These are phyloP conservation scores for Dromaius novaehollandiae DNA, from an alignment of 2,113 vertebrate genomes.

Conservation along the genomic window DNA sequence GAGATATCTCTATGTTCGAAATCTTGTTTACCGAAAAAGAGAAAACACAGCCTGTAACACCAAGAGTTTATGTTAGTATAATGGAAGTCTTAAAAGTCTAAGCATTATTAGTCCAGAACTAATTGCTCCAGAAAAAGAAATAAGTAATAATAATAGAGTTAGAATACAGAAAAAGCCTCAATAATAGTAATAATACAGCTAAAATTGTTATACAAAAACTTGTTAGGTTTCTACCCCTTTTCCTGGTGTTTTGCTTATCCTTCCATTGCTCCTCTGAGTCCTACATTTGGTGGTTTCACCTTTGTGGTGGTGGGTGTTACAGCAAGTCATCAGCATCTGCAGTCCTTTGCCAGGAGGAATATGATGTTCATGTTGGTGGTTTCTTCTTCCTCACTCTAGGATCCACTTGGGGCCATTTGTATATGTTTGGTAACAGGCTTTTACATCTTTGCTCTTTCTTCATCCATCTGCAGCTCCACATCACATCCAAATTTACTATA, in stretches of 20 bases:
- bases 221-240: neutral
- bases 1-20: neutral
- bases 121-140: neutral
- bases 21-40: neutral
- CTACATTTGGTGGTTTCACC: neutral
- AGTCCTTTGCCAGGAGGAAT: neutral
- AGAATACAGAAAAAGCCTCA: neutral
- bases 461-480: neutral
- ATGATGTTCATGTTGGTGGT: neutral
- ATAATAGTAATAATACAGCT: neutral
- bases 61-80: neutral
- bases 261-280: neutral
- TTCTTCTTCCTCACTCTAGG: neutral
- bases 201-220: neutral
- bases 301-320: accelerated
- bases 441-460: neutral
- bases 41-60: neutral
- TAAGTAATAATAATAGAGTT: neutral
- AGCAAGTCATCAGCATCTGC: neutral
- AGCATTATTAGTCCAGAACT: neutral
- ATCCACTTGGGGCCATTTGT: neutral
- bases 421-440: neutral
- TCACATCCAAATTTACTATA: neutral
- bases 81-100: neutral
- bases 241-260: neutral